These are phyloP conservation scores for Drosophila pseudoobscura DNA, from an alignment of 1,140 invertebrate genomes.

Conservation along the genomic window DNA sequence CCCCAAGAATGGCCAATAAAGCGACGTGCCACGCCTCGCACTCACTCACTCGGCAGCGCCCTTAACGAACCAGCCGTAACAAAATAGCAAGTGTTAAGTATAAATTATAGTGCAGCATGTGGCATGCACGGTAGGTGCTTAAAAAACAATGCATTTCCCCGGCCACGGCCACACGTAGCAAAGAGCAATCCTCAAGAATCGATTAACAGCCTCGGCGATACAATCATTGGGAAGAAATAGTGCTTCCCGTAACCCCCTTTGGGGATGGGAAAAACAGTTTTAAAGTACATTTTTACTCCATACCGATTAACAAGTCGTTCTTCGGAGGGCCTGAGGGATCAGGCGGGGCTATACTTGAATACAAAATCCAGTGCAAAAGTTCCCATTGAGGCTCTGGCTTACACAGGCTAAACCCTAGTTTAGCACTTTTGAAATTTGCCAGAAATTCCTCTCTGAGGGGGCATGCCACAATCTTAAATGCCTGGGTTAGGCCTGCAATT, in stretches of 20 bases:
- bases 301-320: too few species aligned
- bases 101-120: slow-evolving; percentile 69
- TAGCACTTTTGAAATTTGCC: too few species aligned
- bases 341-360: too few species aligned
- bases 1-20: slow-evolving; percentile 43
- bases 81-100: slow-evolving; percentile 70
- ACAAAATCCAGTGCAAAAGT: too few species aligned
- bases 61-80: slow-evolving; percentile 34
- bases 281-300: too few species aligned
- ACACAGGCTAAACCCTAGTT: too few species aligned
- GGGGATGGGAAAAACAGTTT: neutral
- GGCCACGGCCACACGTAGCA: slow-evolving; percentile 39
- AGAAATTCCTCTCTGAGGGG: too few species aligned
- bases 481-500: too few species aligned
- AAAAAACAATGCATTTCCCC: slow-evolving; percentile 58
- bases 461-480: too few species aligned
- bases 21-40: slow-evolving; percentile 13
- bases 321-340: too few species aligned
- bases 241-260: too few species aligned
- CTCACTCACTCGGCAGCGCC: neutral
- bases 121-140: slow-evolving; percentile 42
- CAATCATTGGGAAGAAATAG: neutral
- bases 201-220: slow-evolving; percentile 29
- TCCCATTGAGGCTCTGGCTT: too few species aligned
- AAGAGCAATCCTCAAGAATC: slow-evolving; percentile 32